Evolutionary conservation across 1,140 invertebrate genomes (phyloP), one percentile per base, ranked within the genome.

Genomic region (Brachionus rotundiformis): DNA sequence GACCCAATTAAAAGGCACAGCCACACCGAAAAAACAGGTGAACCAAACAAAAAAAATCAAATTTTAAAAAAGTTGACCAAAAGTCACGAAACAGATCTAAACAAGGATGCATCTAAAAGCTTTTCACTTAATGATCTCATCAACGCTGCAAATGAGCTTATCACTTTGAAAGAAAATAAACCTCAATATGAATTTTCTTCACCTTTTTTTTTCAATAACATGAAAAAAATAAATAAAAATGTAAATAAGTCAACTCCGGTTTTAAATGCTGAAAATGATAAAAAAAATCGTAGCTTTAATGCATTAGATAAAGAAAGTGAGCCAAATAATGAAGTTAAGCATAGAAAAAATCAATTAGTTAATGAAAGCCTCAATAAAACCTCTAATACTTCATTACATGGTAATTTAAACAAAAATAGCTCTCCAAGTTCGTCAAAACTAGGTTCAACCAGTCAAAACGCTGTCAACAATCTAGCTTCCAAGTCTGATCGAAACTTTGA

Each of bases 81-180:
- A 23, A 44, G 19, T 23, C 13, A 73, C 13, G 39, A 44, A 19
- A 23, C 68, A 3, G 19, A 73, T 47, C 41, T 73, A 6, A 44
- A 73, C 41, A 73, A 73, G 44, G 68, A 73, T 25, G 25, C 41
- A 16, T 68, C 63, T 13, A 73, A 29, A 44, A 73, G 68, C n/a
- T 41, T 73, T 44, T 73, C 68, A 11, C 25, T 73, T 3, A 73
- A 73, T 27, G 68, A 73, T 44, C 25, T 73, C 7, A 73, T 73
- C 25, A 73, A 73, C 25, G 68, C 68, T 44, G 68, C 68, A 25
- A 73, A 41, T 44, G 68, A 73, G n/a, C 10, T 73, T 6, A 25
- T 73, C 0, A 29, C 11, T 8, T 13, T 36, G 23, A 68, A 68
- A 36, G 63, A 68, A 33, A 36, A 33, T 23, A 68, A 68, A 19